Evolutionary conservation across 2,888 invertebrate genomes (phyloP).

Genomic region (Torymus tubicola): DNA sequence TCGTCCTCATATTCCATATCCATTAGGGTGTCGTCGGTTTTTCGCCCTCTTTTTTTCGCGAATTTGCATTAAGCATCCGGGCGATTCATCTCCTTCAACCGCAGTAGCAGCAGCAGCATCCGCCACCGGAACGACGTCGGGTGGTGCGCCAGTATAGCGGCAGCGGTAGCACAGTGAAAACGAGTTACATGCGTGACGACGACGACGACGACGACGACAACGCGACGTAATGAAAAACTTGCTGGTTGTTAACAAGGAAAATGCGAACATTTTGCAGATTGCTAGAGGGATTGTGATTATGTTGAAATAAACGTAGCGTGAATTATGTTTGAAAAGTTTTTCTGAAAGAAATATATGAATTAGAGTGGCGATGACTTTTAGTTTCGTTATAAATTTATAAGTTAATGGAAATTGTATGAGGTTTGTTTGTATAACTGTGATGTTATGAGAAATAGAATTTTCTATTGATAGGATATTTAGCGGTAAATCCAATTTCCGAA

Average conservation of each 20-base stretch:
- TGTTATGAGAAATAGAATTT: too few relatives aligned
- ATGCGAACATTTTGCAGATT: slow-evolving; percentile 34
- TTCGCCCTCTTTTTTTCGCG: slow-evolving; percentile 37
- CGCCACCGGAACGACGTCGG: background rate
- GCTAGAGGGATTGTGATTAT: slow-evolving; percentile 1
- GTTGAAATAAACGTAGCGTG: too few relatives aligned
- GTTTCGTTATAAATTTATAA: too few relatives aligned
- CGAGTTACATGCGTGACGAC: slow-evolving; percentile 10
- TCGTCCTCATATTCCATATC: slow-evolving; percentile 55
- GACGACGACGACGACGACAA: slow-evolving; percentile 7
- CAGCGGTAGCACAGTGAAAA: background rate
- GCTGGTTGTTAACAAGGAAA: slow-evolving; percentile 19
- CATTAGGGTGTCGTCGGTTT: slow-evolving; percentile 45
- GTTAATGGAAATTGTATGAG: too few relatives aligned
- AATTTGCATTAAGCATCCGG: slow-evolving; percentile 55
- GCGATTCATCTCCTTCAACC: slow-evolving; percentile 56
- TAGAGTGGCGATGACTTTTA: too few relatives aligned
- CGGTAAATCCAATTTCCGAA: too few relatives aligned
- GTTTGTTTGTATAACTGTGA: too few relatives aligned
- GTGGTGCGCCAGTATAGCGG: too few relatives aligned
- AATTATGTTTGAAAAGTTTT: too few relatives aligned
- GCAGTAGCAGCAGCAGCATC: slow-evolving; percentile 5
- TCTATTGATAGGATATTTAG: too few relatives aligned
- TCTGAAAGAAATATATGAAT: too few relatives aligned
- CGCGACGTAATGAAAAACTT: slow-evolving; percentile 50